These are phyloP conservation scores for Agapornis canus DNA, from an alignment of 2,797 vertebrate species.

Conservation along the genomic window DNA sequence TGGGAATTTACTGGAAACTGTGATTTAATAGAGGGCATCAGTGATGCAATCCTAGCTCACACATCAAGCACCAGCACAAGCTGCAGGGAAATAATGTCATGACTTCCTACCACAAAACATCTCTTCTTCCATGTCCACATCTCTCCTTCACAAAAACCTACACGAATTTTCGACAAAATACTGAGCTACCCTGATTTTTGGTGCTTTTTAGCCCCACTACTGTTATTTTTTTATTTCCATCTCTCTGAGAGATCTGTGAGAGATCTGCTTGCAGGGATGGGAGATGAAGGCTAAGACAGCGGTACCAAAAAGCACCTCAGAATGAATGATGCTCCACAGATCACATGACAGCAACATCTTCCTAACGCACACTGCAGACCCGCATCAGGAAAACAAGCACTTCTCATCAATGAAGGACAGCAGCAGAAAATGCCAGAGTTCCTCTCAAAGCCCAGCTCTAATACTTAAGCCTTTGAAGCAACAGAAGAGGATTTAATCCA, in stretches of 20 bases:
- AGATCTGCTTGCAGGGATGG: not conserved
- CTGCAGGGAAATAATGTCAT: not conserved
- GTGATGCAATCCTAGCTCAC: not conserved
- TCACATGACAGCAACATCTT: not conserved
- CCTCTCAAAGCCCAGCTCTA: not conserved
- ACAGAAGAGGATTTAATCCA: slow-evolving; percentile 39
- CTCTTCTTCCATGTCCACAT: not conserved
- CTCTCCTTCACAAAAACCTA: not conserved
- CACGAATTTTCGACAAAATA: rapidly evolving
- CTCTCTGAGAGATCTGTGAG: not conserved
- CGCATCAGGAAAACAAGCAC: not conserved
- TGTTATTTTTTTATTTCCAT: not conserved
- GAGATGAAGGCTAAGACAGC: not conserved
- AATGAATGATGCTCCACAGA: not conserved
- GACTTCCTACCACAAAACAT: not conserved
- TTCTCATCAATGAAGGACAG: not conserved
- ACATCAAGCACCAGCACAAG: not conserved
- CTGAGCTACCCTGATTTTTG: not conserved
- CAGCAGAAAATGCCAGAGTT: not conserved
- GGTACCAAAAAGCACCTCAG: not conserved
- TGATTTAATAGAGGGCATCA: not conserved
- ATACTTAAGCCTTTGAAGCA: slow-evolving; percentile 31
- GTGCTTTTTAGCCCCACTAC: not conserved
- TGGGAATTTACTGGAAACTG: not conserved
- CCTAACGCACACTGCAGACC: rapidly evolving